These are phyloP conservation scores for Istiophorus platypterus DNA, from an alignment of 2,113 vertebrate genomes.

Conservation along the genomic window DNA sequence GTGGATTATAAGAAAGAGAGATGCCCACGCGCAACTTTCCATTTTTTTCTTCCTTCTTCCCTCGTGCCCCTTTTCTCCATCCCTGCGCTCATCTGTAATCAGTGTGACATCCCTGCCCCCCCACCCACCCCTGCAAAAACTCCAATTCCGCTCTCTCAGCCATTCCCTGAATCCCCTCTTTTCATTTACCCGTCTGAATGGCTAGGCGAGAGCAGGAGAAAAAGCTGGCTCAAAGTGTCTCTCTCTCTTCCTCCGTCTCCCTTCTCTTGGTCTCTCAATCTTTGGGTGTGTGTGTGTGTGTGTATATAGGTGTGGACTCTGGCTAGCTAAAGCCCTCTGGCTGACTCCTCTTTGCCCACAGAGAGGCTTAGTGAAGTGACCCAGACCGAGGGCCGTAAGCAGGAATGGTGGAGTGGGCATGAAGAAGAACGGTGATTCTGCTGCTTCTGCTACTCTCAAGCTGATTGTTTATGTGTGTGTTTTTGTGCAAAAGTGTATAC, in stretches of 20 bases:
- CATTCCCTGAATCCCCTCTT: conserved; percentile 66
- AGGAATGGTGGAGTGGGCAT: conserved; percentile 34
- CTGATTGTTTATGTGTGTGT: neutral
- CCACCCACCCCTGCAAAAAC: conserved; percentile 10
- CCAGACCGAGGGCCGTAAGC: conserved; percentile 29
- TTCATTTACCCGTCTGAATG: conserved; percentile 74
- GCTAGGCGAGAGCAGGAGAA: conserved; percentile 48
- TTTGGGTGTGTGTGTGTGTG: conserved; percentile 17
- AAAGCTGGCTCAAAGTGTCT: conserved; percentile 59
- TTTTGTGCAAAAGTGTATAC: conserved; percentile 20
- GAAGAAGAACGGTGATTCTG: conserved; percentile 11
- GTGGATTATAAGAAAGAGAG: conserved; percentile 72
- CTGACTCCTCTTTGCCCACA: conserved; percentile 59
- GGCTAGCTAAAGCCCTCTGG: conserved; percentile 56
- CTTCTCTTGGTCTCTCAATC: conserved; percentile 3
- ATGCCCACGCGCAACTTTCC: conserved; percentile 50
- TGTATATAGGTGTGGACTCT: conserved; percentile 27
- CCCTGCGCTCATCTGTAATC: conserved; percentile 71
- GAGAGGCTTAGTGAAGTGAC: conserved; percentile 61
- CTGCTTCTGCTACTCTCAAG: conserved; percentile 30
- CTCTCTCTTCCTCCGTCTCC: conserved; percentile 33
- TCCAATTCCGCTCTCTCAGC: conserved; percentile 65
- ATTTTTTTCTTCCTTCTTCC: conserved; percentile 1
- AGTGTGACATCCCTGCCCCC: conserved; percentile 54
- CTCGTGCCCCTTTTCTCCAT: conserved; percentile 39